Conservation (phyloP, 2,888 invertebrate species). For the Mayetiola destructor region DNA sequence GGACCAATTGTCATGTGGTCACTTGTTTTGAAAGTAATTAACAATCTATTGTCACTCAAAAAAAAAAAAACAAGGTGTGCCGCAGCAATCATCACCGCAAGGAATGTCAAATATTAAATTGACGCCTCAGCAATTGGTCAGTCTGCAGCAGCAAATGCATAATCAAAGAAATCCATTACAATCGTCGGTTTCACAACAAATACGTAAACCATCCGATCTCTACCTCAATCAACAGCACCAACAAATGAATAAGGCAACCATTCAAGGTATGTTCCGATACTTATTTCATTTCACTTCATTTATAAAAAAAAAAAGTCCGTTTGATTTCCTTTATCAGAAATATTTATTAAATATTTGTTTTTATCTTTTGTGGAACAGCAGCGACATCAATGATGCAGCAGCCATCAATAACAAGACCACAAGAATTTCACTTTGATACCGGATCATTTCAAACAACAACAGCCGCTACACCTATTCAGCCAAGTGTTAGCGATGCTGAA, state of each 20-base stretch:
- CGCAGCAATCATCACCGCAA: conserved; percentile 11
- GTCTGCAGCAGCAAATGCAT: conserved; percentile 18
- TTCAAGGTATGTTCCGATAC: too few species aligned
- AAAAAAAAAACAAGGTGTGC: not conserved
- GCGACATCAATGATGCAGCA: not conserved
- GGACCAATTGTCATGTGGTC: too few species aligned
- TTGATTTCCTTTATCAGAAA: not conserved
- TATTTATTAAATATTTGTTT: not conserved
- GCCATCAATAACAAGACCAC: conserved; percentile 16
- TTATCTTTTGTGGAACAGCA: too few species aligned
- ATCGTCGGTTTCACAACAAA: conserved; percentile 26
- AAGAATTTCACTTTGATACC: conserved; percentile 18
- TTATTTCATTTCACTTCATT: too few species aligned
- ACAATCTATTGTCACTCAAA: not conserved
- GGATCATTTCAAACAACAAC: conserved; percentile 25
- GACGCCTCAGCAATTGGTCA: conserved; percentile 17
- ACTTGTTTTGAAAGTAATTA: conserved; percentile 7
- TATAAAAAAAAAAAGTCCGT: too few species aligned
- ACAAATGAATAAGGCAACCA: not conserved
- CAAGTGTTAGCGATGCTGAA: conserved; percentile 44
- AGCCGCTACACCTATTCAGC: conserved; percentile 27
- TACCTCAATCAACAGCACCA: conserved; percentile 19
- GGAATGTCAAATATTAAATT: not conserved
- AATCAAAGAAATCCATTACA: conserved; percentile 19
- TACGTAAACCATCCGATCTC: conserved; percentile 21